Evolutionary conservation across 2,888 invertebrate species (phyloP).

Genomic region (Sphaeridia pumilis): DNA sequence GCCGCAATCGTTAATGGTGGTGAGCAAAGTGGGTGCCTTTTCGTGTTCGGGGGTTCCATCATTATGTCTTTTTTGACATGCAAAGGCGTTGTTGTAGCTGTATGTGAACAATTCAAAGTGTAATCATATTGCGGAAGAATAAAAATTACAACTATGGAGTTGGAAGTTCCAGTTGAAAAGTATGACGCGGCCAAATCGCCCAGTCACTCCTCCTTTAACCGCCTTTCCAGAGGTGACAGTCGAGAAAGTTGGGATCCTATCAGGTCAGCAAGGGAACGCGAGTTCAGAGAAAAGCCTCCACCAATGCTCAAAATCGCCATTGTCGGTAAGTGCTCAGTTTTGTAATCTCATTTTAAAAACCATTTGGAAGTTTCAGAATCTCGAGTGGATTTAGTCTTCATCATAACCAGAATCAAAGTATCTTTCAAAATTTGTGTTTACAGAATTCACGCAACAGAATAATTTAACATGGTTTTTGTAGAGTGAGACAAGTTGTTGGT

Average conservation of each 20-base stretch:
- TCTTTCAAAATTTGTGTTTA: not conserved
- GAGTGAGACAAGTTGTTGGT: not conserved
- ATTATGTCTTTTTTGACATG: not conserved
- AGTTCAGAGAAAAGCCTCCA: conserved; percentile 15
- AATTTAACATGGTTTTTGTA: no score
- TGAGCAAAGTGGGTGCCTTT: not conserved
- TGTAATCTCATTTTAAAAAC: not conserved
- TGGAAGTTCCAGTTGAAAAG: conserved; percentile 25
- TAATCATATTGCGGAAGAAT: not conserved
- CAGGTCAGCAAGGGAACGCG: conserved; percentile 10
- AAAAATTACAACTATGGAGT: conserved; percentile 7
- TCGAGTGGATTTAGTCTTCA: no score
- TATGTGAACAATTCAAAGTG: not conserved
- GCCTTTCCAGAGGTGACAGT: conserved; percentile 6
- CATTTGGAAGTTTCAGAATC: no score
- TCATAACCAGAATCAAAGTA: no score
- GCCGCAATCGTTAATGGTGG: no score
- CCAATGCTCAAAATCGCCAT: conserved; percentile 32
- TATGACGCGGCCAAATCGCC: not conserved
- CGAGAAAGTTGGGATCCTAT: conserved; percentile 14
- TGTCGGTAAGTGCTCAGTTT: conserved; percentile 24
- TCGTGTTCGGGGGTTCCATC: not conserved
- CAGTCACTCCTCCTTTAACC: conserved; percentile 3
- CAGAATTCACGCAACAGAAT: no score
- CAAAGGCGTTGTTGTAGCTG: not conserved